These are phyloP conservation scores for Glaucidium brasilianum DNA, from an alignment of 2,113 vertebrate genomes.

Conservation along the genomic window DNA sequence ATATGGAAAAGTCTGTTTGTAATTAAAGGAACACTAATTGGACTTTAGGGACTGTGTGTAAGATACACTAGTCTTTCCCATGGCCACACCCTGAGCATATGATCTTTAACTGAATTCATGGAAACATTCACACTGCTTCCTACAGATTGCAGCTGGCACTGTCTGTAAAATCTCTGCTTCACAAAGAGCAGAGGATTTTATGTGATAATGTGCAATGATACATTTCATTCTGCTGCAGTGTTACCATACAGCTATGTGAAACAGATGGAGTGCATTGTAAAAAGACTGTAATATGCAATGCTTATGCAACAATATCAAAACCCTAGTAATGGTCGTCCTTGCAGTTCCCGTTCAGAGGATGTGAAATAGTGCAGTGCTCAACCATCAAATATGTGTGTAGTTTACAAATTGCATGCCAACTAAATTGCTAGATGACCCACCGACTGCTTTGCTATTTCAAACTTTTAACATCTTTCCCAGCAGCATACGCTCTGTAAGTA, in stretches of 20 bases:
- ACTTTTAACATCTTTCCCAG: not conserved
- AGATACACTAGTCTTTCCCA: slow-evolving; percentile 50
- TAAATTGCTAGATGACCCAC: not conserved
- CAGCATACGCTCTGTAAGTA: not conserved
- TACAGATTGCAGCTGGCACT: slow-evolving; percentile 44
- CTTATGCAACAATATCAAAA: not conserved
- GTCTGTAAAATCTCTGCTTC: not conserved
- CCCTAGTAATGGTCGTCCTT: not conserved
- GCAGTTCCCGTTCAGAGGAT: not conserved
- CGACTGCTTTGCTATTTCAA: not conserved
- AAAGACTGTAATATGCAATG: no score
- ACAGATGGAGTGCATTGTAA: not conserved
- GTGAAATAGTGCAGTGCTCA: not conserved
- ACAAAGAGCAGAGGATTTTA: not conserved
- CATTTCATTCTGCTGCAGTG: not conserved
- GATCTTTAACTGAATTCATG: slow-evolving; percentile 56
- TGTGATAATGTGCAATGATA: not conserved
- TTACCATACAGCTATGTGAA: not conserved
- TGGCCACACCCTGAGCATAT: slow-evolving; percentile 53
- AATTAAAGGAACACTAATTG: slow-evolving; percentile 57
- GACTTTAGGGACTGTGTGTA: slow-evolving; percentile 41
- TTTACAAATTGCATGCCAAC: not conserved
- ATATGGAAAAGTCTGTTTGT: slow-evolving; percentile 59
- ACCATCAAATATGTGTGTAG: not conserved
- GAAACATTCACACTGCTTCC: slow-evolving; percentile 23